Percentiles rank a stretch among this genome's conserved stretches.
phyloP scores from a whole-genome alignment of 2,113 vertebrate genomes.

The Poecilia latipinna region DNA sequence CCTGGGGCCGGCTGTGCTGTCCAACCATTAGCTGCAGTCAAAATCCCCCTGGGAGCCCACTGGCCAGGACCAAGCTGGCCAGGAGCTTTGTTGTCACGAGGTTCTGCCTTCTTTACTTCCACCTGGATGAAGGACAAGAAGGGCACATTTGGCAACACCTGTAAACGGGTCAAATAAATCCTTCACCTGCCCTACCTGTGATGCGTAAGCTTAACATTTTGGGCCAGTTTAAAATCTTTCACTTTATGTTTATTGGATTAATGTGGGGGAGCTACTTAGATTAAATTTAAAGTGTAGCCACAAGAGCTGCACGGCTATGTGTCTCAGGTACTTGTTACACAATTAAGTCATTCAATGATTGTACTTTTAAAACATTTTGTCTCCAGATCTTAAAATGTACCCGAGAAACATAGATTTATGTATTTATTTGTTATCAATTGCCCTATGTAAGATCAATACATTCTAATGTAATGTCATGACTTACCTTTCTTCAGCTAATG shows the following conservation, averaged over 20 bases:
- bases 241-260: constrained; percentile 70
- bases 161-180: constrained; percentile 51
- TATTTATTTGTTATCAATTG: constrained; percentile 43
- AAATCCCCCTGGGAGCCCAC: constrained; percentile 93
- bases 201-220: constrained; percentile 83
- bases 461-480: constrained; percentile 94
- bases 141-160: constrained; percentile 75
- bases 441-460: constrained; percentile 73
- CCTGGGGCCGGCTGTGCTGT: constrained; percentile 92
- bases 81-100: constrained; percentile 96
- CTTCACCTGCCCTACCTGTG: constrained; percentile 82
- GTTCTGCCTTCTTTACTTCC: constrained; percentile 98
- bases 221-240: constrained; percentile 57
- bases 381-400: constrained; percentile 72
- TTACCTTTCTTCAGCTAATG: constrained; percentile 98
- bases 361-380: background rate
- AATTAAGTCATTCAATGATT: background rate
- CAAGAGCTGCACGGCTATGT: constrained; percentile 81
- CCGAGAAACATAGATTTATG: constrained; percentile 90
- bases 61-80: constrained; percentile 91
- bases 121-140: constrained; percentile 92
- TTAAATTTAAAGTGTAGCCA: constrained; percentile 58
- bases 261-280: constrained; percentile 62
- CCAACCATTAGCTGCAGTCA: constrained; percentile 97
- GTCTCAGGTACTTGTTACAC: constrained; percentile 89